phyloP scores from a whole-genome alignment of 2,113 vertebrate species.

The Nothobranchius kuhntae region DNA sequence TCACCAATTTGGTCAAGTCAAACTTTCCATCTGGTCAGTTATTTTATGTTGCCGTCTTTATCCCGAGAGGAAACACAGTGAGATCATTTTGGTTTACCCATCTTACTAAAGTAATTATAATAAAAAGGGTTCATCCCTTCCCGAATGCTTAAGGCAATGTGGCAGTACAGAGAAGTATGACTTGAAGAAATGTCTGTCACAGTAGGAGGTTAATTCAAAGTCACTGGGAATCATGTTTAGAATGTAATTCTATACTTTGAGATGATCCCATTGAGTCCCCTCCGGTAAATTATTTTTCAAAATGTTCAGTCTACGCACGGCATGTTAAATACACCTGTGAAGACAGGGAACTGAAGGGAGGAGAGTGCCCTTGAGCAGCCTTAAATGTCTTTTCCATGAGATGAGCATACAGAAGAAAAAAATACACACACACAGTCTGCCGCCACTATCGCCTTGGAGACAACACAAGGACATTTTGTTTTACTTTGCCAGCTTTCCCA shows the following conservation, averaged over 20 bases:
- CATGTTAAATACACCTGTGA: slow-evolving; percentile 48
- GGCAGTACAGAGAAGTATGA: slow-evolving; percentile 26
- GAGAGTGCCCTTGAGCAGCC: slow-evolving; percentile 66
- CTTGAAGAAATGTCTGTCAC: slow-evolving; percentile 38
- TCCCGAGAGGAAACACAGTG: background rate
- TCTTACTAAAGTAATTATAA: slow-evolving; percentile 14
- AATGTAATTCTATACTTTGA: slow-evolving; percentile 60
- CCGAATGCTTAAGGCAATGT: slow-evolving; percentile 1
- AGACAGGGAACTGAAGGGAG: slow-evolving; percentile 20
- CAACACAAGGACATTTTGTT: slow-evolving; percentile 75
- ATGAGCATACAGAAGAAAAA: slow-evolving; percentile 24
- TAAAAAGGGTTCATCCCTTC: slow-evolving; percentile 1
- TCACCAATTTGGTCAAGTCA: background rate
- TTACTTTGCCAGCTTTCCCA: slow-evolving; percentile 56
- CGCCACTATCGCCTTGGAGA: slow-evolving; percentile 62
- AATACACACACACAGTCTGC: slow-evolving; percentile 29
- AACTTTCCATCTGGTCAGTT: slow-evolving; percentile 2
- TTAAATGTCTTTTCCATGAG: slow-evolving; percentile 62
- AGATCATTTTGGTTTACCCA: slow-evolving; percentile 1
- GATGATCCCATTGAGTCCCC: slow-evolving; percentile 51
- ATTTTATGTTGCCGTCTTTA: background rate
- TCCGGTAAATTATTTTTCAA: slow-evolving; percentile 45
- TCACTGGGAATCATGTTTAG: slow-evolving; percentile 49
- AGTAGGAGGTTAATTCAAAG: slow-evolving; percentile 62
- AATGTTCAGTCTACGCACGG: slow-evolving; percentile 30